Evolutionary conservation across 2,113 vertebrate genomes (phyloP), one percentile per base, ranked within the genome.

Genomic region (Lasiurus borealis): DNA sequence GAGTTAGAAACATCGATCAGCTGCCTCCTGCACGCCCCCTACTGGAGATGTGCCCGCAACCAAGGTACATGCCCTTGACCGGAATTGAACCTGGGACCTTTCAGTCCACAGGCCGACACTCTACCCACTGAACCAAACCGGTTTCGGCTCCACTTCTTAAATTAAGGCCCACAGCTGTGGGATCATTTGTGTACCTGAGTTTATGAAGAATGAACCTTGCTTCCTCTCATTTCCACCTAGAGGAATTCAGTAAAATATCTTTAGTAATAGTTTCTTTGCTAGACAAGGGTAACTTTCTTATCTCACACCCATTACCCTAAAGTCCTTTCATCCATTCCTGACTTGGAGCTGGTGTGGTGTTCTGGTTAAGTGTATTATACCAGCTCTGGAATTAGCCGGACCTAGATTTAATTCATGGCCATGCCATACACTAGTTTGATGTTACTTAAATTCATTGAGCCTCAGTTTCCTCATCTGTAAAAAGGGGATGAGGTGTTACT

Each of bases 191-290:
- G 6, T 62, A 50, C n/a, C 40, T 36, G 21, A 3, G 19, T n/a
- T 69, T 86, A 73, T 23, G 73, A 59, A 50, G 66, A 84, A 59
- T 27, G 44, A 44, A 27, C 40, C 36, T 15, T 68, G 29, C 25
- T 80, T 73, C 64, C 23, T 84, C 19, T 85, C 19, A 66, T 66
- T 86, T 92, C 34, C 92, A 6, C 25, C 44, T 50, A 83, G 85
- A 86, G 62, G 71, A 86, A 66, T 92, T 68, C 59, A 75, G 40
- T n/a, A 59, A 66, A 57, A 83, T 77, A 25, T 23, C 11, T 40
- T 76, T 81, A 40, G 19, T 40, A 12, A 50, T 25, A 23, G 19
- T 81, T 54, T 94, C 40, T 13, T 90, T 87, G 81, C 54, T 66
- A 23, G 4, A 19, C 10, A 11, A 25, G 40, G 31, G 46, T 21